Evolutionary conservation across 2,797 vertebrate genomes (phyloP).

Genomic region (Myotis daubentonii): DNA sequence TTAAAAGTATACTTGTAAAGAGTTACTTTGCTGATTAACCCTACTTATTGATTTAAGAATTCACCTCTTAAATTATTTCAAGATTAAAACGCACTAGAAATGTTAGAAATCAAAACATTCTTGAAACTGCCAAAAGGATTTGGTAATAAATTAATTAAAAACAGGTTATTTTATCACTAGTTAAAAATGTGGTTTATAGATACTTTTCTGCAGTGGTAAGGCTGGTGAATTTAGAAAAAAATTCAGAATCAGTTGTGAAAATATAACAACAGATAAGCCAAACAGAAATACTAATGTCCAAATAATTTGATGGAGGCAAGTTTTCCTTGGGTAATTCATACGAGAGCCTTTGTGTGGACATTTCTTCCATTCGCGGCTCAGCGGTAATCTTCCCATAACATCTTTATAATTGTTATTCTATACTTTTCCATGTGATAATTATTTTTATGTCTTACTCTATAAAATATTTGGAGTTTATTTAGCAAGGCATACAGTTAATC

Average conservation of each 20-base stretch:
- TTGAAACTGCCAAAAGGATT: not conserved
- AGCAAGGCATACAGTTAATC: not conserved
- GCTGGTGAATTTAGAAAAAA: not conserved
- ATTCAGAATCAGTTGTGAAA: not conserved
- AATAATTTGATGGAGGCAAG: not conserved
- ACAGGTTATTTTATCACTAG: not conserved
- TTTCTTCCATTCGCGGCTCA: not conserved
- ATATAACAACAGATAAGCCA: not conserved
- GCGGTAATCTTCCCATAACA: not conserved
- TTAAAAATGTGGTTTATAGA: not conserved
- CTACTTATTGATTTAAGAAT: not conserved
- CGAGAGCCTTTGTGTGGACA: not conserved
- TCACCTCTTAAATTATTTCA: slow-evolving; percentile 6
- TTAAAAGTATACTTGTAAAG: not conserved
- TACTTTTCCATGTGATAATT: not conserved
- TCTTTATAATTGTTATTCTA: not conserved
- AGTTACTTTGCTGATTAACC: not conserved
- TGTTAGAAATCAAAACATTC: slow-evolving; percentile 16
- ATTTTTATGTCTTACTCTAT: not conserved
- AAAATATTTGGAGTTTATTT: slow-evolving; percentile 34
- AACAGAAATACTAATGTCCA: not conserved
- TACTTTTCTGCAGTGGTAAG: not conserved
- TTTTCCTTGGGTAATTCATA: not conserved
- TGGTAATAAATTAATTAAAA: not conserved
- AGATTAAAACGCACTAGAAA: not conserved